Percentiles rank a stretch among this genome's conserved stretches.
phyloP scores from a whole-genome alignment of 1,140 invertebrate species.

The Ephestia elutella region DNA sequence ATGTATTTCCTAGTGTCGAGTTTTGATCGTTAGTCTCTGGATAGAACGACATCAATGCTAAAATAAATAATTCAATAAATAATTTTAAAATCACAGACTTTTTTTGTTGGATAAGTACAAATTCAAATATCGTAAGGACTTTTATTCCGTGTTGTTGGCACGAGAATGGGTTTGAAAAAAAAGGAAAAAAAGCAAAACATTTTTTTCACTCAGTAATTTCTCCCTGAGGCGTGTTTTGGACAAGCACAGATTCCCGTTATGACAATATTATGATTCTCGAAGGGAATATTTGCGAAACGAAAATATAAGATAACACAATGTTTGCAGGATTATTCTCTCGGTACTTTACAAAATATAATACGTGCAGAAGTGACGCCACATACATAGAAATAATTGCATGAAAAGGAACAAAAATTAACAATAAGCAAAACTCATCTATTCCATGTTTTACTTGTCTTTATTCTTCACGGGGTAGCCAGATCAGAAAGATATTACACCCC shows the following conservation, averaged over 20 bases:
- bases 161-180: background rate
- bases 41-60: too few relatives aligned
- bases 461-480: too few relatives aligned
- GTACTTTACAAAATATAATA: background rate
- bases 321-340: background rate
- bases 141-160: background rate
- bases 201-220: background rate
- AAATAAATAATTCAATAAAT: too few relatives aligned
- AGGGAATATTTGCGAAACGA: slow-evolving; percentile 1
- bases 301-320: slow-evolving; percentile 2
- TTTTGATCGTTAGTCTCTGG: too few relatives aligned
- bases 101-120: too few relatives aligned
- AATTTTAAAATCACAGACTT: too few relatives aligned
- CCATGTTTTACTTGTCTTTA: too few relatives aligned
- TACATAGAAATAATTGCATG: background rate
- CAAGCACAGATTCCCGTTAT: background rate
- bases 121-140: too few relatives aligned
- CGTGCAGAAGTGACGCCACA: background rate
- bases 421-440: too few relatives aligned
- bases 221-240: background rate
- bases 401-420: too few relatives aligned
- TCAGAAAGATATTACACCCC: too few relatives aligned
- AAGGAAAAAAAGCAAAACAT: background rate
- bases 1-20: too few relatives aligned
- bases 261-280: background rate